These are phyloP conservation scores for Nymphalis urticae DNA, from an alignment of 2,888 invertebrate genomes.

Conservation along the genomic window DNA sequence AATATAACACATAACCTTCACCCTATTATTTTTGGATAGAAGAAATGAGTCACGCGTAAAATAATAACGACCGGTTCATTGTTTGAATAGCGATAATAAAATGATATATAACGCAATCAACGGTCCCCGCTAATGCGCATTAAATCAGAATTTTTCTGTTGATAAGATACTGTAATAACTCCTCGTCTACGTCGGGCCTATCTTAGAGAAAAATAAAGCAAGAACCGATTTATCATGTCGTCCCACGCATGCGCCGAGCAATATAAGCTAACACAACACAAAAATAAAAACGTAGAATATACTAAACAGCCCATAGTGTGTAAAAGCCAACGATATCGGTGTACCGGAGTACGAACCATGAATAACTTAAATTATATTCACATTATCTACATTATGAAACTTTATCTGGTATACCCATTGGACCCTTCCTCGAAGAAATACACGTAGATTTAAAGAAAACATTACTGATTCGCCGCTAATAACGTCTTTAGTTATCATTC, in stretches of 20 bases:
- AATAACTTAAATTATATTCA: conserved; percentile 80
- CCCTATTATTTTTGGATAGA: conserved; percentile 33
- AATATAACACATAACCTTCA: conserved; percentile 34
- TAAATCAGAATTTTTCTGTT: conserved; percentile 56
- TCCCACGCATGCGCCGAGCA: conserved; percentile 72
- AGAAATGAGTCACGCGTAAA: conserved; percentile 21
- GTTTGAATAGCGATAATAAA: conserved; percentile 30
- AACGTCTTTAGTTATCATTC: conserved; percentile 1
- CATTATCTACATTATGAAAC: conserved; percentile 80
- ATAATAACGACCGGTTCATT: conserved; percentile 44
- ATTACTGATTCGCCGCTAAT: conserved; percentile 56
- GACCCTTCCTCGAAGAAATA: conserved; percentile 63
- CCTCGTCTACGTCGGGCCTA: conserved; percentile 69
- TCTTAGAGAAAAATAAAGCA: conserved; percentile 68
- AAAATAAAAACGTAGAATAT: conserved; percentile 63
- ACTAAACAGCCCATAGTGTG: conserved; percentile 65
- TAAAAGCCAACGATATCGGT: conserved; percentile 79
- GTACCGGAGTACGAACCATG: conserved; percentile 68
- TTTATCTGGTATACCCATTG: conserved; percentile 70
- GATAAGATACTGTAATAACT: conserved; percentile 65
- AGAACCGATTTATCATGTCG: conserved; percentile 76
- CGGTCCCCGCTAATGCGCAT: conserved; percentile 53
- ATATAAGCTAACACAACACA: conserved; percentile 71
- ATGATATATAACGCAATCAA: conserved; percentile 47
- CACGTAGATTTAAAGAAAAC: conserved; percentile 49